Conservation (phyloP, 2,113 vertebrate genomes). For the Cinclus mexicanus region DNA sequence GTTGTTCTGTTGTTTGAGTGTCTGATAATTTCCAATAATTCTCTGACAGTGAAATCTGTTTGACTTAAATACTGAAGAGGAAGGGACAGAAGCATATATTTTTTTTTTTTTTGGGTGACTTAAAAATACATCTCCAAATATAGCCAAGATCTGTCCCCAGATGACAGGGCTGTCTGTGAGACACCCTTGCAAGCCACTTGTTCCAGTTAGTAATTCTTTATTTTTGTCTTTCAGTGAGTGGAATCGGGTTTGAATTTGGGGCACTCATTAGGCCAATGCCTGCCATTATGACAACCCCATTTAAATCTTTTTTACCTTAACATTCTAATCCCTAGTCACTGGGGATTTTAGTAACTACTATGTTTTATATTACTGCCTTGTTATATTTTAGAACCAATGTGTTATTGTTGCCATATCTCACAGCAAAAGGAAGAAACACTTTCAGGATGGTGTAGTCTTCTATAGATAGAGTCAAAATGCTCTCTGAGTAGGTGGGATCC, state of each 20-base stretch:
- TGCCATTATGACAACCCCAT: not conserved
- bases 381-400: conserved; percentile 48
- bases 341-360: conserved; percentile 20
- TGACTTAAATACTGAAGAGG: not conserved
- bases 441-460: conserved; percentile 52
- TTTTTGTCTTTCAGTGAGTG: not conserved
- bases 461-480: conserved; percentile 51
- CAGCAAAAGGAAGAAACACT: conserved; percentile 46
- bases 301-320: not conserved
- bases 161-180: not conserved
- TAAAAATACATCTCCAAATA: not conserved
- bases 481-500: conserved; percentile 55
- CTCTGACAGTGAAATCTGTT: not conserved
- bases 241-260: not conserved
- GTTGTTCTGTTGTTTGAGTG: not conserved
- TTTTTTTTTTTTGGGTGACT: not conserved
- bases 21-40: not conserved
- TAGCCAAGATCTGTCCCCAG: not conserved
- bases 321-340: not conserved
- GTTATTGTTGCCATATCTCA: conserved; percentile 55
- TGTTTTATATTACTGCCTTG: conserved; percentile 20
- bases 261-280: not conserved
- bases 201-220: not conserved
- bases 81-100: not conserved
- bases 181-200: not conserved